Percentiles rank a stretch among this genome's conserved stretches.
Conservation (phyloP, 1,140 invertebrate genomes). For the Pectinophora gossypiella region DNA sequence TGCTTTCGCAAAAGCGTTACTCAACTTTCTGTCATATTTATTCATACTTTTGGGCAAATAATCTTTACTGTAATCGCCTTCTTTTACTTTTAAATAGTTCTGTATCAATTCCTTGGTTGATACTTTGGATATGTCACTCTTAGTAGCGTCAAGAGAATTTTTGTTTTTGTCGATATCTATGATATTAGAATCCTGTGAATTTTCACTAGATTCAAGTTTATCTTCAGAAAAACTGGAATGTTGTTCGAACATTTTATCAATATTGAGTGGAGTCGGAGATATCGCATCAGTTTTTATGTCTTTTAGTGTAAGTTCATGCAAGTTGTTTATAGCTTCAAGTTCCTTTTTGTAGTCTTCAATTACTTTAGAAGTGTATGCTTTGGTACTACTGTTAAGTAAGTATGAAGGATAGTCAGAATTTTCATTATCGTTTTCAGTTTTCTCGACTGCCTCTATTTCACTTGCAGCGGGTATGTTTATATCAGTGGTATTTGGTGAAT, state of each 20-base stretch:
- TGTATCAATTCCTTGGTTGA: conserved; percentile 62
- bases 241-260: conserved; percentile 61
- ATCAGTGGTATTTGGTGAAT: conserved; percentile 44
- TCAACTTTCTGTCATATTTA: conserved; percentile 46
- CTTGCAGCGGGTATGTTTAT: conserved; percentile 22
- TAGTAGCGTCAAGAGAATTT: conserved; percentile 33
- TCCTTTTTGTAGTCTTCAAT: conserved; percentile 74
- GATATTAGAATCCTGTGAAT: conserved; percentile 24
- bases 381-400: conserved; percentile 60
- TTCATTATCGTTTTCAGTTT: conserved; percentile 26
- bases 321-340: conserved; percentile 67
- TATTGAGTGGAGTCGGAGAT: conserved; percentile 55
- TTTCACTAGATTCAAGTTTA: conserved; percentile 31
- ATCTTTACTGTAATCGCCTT: conserved; percentile 43
- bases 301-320: conserved; percentile 67
- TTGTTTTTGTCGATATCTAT: conserved; percentile 29
- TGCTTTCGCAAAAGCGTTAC: conserved; percentile 30
- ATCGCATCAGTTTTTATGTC: conserved; percentile 64
- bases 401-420: conserved; percentile 63
- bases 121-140: conserved; percentile 51
- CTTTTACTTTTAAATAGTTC: conserved; percentile 65
- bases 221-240: conserved; percentile 29
- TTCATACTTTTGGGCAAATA: conserved; percentile 34
- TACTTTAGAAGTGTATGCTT: conserved; percentile 71
- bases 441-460: conserved; percentile 21